Percentiles rank a stretch among this genome's conserved stretches.
phyloP scores from a whole-genome alignment of 2,113 vertebrate species.

The Oophaga pumilio region DNA sequence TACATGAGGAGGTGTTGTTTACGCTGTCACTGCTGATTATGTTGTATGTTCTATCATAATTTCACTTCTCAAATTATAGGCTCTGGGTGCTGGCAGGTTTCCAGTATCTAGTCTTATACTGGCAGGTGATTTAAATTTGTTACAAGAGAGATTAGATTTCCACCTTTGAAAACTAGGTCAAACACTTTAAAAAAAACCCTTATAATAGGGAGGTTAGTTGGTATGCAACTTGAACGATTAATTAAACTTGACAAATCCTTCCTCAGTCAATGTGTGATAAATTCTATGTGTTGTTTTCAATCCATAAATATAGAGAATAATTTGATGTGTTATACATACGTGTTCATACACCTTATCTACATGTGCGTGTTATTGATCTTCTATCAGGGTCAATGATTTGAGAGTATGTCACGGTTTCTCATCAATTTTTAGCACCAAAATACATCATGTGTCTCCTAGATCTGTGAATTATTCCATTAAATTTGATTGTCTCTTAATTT shows the following conservation, averaged over 20 bases:
- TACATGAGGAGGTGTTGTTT: slow-evolving; percentile 8
- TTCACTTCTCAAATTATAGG: slow-evolving; percentile 8
- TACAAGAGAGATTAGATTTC: slow-evolving; percentile 22
- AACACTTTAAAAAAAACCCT: not conserved
- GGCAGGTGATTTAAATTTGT: slow-evolving; percentile 22
- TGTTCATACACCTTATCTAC: not conserved
- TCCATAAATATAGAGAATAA: not conserved
- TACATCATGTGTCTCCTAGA: too few relatives aligned
- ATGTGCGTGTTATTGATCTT: too few relatives aligned
- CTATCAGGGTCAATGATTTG: too few relatives aligned
- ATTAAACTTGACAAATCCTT: slow-evolving; percentile 2
- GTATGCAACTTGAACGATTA: not conserved
- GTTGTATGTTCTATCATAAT: slow-evolving; percentile 23
- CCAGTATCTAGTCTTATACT: slow-evolving; percentile 12
- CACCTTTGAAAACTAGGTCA: not conserved
- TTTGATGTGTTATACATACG: not conserved
- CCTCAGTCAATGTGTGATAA: not conserved
- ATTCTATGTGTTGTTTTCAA: not conserved
- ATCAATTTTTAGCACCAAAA: too few relatives aligned
- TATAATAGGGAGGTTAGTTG: not conserved
- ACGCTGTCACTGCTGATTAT: slow-evolving; percentile 13
- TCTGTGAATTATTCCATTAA: too few relatives aligned
- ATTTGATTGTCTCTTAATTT: too few relatives aligned
- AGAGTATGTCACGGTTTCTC: too few relatives aligned
- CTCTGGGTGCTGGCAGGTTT: not conserved